phyloP scores from a whole-genome alignment of 2,113 vertebrate species.

The Phodopus roborovskii region DNA sequence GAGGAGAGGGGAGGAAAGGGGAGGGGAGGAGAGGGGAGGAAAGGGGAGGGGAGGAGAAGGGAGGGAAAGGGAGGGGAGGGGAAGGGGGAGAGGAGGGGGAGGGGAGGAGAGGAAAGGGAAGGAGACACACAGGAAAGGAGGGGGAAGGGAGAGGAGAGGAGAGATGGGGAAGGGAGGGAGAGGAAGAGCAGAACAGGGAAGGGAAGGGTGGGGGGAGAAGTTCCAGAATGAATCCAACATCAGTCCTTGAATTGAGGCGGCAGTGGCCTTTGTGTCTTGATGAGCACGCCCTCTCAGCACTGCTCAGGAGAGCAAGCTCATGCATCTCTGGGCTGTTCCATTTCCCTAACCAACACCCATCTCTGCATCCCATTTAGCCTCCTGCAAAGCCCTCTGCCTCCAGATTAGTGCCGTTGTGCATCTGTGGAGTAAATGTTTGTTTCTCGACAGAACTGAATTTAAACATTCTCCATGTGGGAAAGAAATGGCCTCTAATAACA shows the following conservation, averaged over 20 bases:
- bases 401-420: not conserved
- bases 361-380: not conserved
- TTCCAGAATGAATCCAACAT: not conserved
- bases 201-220: not conserved
- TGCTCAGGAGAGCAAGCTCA: not conserved
- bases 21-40: not conserved
- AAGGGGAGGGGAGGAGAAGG: too few species aligned
- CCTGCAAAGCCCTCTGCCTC: not conserved
- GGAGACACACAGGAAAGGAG: too few species aligned
- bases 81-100: accelerated
- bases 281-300: not conserved
- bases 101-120: too few species aligned
- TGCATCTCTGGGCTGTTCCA: not conserved
- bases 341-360: not conserved
- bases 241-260: not conserved
- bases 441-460: constrained; percentile 45
- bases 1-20: too few species aligned
- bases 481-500: constrained; percentile 29
- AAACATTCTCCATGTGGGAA: constrained; percentile 22
- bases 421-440: not conserved
- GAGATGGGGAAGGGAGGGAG: too few species aligned
- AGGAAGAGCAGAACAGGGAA: not conserved
- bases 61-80: not conserved
- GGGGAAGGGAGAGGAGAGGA: too few species aligned
- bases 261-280: not conserved